These are phyloP conservation scores for Meriones psammophilus DNA, from an alignment of 2,797 vertebrate genomes.

Conservation along the genomic window DNA sequence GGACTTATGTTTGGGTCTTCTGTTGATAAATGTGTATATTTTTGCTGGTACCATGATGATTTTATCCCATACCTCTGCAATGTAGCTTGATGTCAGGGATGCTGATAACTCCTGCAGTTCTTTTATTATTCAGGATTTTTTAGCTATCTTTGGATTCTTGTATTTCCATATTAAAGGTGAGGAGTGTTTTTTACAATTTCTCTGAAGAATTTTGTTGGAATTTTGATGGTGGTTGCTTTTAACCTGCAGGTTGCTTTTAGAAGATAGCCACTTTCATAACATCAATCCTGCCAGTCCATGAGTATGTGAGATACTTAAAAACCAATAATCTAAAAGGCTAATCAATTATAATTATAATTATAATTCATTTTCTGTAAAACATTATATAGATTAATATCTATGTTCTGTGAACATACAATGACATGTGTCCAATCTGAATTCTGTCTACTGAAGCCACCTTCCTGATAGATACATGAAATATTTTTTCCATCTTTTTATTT, in stretches of 20 bases:
- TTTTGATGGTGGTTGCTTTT: not conserved
- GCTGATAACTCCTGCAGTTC: not conserved
- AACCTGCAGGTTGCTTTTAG: not conserved
- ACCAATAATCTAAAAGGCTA: not conserved
- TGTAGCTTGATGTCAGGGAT: not conserved
- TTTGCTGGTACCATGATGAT: not conserved
- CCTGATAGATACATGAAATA: not conserved
- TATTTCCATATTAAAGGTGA: not conserved
- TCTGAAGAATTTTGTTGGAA: not conserved
- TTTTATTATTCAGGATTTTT: not conserved
- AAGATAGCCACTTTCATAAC: not conserved
- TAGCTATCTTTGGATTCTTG: not conserved
- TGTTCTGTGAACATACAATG: not conserved
- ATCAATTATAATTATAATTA: slow-evolving; percentile 34
- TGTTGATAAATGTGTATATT: not conserved
- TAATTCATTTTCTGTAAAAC: slow-evolving; percentile 39
- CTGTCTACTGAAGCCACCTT: not conserved
- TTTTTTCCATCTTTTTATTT: not conserved
- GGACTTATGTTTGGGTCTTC: not conserved
- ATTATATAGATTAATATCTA: not conserved
- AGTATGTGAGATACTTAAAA: not conserved
- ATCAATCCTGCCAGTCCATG: not conserved
- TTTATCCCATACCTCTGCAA: not conserved
- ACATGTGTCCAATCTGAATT: not conserved
- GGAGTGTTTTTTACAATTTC: not conserved